Evolutionary conservation across 2,888 invertebrate species (phyloP).

Genomic region (Caenorhabditis uteleia): DNA sequence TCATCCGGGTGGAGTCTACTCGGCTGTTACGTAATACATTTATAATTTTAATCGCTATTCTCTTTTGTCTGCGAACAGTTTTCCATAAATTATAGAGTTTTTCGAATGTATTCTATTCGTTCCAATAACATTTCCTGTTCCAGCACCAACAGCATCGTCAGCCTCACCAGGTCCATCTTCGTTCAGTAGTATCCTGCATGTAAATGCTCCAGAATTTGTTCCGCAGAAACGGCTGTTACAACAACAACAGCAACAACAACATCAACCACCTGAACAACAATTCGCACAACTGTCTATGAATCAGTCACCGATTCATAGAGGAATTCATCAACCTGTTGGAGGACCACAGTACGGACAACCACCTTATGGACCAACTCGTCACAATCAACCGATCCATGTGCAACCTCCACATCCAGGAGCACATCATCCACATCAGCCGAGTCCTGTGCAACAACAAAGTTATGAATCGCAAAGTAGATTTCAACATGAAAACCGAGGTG

Average conservation of each 20-base stretch:
- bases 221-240: neutral
- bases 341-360: neutral
- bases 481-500: constrained; percentile 42
- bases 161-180: no score
- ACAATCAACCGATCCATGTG: neutral
- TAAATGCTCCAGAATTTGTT: no score
- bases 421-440: constrained; percentile 1
- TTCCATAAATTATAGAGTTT: no score
- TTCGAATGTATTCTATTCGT: no score
- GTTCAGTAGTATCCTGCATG: no score
- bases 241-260: constrained; percentile 20
- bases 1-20: no score
- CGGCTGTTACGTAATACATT: no score
- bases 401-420: neutral
- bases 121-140: no score
- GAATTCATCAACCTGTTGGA: constrained; percentile 8
- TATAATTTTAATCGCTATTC: no score
- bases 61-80: no score
- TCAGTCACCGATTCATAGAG: constrained; percentile 8
- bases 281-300: constrained; percentile 3
- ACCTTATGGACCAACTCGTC: neutral
- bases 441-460: no score
- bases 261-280: constrained; percentile 6
- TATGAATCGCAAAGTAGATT: constrained; percentile 1
- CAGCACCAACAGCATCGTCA: no score